A percentile compares a stretch with the other conserved stretches of the same genome.
Evolutionary conservation across 35 echinoderm and acorn worm species (phyloP).

Genomic region (Patiria miniata): DNA sequence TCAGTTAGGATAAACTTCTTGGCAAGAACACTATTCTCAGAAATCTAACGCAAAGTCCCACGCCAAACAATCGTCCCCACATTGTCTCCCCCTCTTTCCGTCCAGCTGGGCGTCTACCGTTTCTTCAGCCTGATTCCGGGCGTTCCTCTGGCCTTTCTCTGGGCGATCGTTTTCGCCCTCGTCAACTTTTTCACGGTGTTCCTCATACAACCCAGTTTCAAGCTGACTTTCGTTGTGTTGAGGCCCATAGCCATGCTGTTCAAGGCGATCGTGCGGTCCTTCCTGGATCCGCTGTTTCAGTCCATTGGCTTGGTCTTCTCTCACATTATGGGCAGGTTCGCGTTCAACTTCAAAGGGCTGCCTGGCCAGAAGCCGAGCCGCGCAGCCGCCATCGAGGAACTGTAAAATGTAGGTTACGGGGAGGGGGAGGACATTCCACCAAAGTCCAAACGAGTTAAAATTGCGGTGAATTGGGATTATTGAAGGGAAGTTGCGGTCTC

Average conservation of each 20-base stretch:
- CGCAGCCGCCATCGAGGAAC: background rate
- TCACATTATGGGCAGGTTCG: background rate
- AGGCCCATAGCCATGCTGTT: background rate
- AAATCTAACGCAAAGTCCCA: too few species aligned
- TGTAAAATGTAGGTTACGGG: slow-evolving; percentile 4
- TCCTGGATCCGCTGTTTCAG: background rate
- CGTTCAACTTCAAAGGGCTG: background rate
- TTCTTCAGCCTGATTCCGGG: background rate
- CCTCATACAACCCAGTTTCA: background rate
- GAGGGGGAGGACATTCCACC: too few species aligned
- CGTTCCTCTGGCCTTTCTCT: background rate
- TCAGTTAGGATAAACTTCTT: too few species aligned
- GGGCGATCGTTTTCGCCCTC: background rate
- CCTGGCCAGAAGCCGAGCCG: background rate
- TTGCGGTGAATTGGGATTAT: too few species aligned
- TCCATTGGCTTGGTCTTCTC: background rate
- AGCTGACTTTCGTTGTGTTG: background rate
- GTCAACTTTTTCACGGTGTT: background rate
- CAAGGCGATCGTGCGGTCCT: background rate
- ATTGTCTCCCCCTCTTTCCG: background rate
- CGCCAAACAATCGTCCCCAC: background rate
- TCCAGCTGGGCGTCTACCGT: background rate
- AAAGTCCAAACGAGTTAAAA: too few species aligned
- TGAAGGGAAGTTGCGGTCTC: too few species aligned
- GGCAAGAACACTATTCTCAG: too few species aligned